Evolutionary conservation across 2,113 vertebrate species (phyloP).

Genomic region (Tapirus terrestris): DNA sequence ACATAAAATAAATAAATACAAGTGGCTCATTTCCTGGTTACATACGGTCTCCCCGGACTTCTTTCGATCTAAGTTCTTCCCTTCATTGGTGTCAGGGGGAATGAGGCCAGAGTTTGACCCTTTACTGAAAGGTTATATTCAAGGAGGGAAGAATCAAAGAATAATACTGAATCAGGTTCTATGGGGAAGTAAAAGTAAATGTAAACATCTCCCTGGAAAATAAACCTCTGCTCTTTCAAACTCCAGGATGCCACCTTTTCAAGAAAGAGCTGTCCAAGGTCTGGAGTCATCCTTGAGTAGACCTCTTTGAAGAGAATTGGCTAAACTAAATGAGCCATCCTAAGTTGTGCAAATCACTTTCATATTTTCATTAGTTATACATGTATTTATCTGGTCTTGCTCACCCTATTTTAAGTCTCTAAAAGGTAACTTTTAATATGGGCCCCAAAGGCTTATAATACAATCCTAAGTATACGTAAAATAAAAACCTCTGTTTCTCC

Average conservation of each 20-base stretch:
- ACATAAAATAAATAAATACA: conserved; percentile 68
- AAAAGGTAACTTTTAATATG: neutral
- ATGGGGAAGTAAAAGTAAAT: conserved; percentile 50
- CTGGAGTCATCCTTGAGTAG: neutral
- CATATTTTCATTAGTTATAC: neutral
- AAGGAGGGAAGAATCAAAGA: neutral
- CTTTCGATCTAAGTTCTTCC: neutral
- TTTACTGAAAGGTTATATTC: conserved; percentile 46
- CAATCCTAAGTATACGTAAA: neutral
- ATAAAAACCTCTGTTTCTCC: neutral
- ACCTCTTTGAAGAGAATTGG: neutral
- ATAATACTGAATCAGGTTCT: neutral
- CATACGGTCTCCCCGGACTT: conserved; percentile 15
- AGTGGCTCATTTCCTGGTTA: conserved; percentile 40
- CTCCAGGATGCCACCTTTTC: neutral
- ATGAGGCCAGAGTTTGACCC: neutral
- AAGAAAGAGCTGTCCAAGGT: neutral
- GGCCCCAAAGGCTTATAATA: neutral
- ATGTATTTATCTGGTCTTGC: neutral
- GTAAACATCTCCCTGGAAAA: conserved; percentile 53
- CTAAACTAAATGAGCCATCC: neutral
- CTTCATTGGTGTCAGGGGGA: conserved; percentile 21
- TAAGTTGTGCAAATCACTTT: neutral
- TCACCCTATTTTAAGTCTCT: neutral
- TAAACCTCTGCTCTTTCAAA: conserved; percentile 34